A percentile compares a stretch with the other conserved stretches of the same genome.
Conservation (phyloP, 1,140 invertebrate species). For the Drosophila littoralis region DNA sequence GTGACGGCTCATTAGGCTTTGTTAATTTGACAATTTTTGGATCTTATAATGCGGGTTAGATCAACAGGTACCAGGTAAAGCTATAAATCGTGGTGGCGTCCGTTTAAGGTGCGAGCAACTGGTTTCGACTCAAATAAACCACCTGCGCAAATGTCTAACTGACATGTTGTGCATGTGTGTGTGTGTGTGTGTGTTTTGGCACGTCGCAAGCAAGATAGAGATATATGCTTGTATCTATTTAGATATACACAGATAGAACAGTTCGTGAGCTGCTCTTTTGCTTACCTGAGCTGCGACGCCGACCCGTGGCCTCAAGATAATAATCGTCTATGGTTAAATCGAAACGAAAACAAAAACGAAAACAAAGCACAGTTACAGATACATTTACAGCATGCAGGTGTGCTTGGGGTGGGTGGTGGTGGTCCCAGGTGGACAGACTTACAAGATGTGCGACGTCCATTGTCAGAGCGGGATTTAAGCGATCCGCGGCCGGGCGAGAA, state of each 20-base stretch:
- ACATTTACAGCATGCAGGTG: conserved; percentile 38
- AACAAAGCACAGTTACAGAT: conserved; percentile 60
- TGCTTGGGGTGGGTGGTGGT: background rate
- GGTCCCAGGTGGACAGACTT: conserved; percentile 47
- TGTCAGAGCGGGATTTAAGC: conserved; percentile 66
- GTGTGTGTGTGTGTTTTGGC: conserved; percentile 15
- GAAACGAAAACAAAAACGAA: conserved; percentile 55
- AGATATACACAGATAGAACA: background rate
- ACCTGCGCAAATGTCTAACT: conserved; percentile 72
- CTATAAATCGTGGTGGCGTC: conserved; percentile 65
- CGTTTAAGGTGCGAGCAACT: conserved; percentile 77
- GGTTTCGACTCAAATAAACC: conserved; percentile 71
- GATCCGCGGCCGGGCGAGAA: conserved; percentile 74
- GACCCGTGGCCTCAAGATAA: conserved; percentile 84
- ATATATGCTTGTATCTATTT: background rate
- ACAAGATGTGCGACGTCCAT: conserved; percentile 78
- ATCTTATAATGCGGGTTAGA: conserved; percentile 11
- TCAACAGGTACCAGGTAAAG: conserved; percentile 4
- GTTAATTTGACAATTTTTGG: conserved; percentile 69
- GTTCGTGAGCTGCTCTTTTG: conserved; percentile 41
- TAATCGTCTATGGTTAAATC: conserved; percentile 72
- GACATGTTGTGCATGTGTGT: conserved; percentile 36
- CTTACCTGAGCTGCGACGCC: conserved; percentile 84
- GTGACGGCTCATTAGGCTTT: conserved; percentile 58
- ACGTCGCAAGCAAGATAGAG: conserved; percentile 11